A percentile compares a stretch with the other conserved stretches of the same genome.
Conservation (phyloP, 2,888 invertebrate species). For the Dolichomitus sp. region DNA sequence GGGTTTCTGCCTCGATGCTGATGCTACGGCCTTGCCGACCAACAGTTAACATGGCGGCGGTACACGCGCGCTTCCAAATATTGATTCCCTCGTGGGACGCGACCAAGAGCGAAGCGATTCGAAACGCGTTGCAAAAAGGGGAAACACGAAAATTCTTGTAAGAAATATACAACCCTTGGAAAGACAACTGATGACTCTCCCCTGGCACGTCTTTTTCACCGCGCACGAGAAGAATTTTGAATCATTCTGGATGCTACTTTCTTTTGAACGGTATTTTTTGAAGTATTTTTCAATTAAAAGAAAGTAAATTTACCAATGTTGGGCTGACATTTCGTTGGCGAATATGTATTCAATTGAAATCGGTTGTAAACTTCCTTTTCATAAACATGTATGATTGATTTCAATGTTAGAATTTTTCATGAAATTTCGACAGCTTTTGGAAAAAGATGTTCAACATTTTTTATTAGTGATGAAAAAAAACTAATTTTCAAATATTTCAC, state of each 20-base stretch:
- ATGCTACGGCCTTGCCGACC: constrained; percentile 59
- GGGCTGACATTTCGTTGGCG: neutral
- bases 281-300: neutral
- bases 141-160: constrained; percentile 47
- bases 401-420: too few species aligned
- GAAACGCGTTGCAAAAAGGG: constrained; percentile 40
- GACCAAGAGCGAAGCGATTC: constrained; percentile 49
- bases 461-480: too few species aligned
- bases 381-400: too few species aligned
- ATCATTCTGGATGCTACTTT: neutral
- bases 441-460: too few species aligned
- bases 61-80: constrained; percentile 83
- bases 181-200: neutral
- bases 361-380: too few species aligned
- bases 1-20: constrained; percentile 70
- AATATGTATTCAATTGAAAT: neutral
- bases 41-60: constrained; percentile 83
- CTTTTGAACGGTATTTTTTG: neutral
- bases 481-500: too few species aligned
- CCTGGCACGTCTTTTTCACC: neutral
- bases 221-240: neutral
- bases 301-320: neutral
- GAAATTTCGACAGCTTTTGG: too few species aligned
- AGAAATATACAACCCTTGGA: constrained; percentile 15
- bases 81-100: constrained; percentile 82